Conservation (phyloP, 2,888 invertebrate genomes). For the Argyresthia goedartella region DNA sequence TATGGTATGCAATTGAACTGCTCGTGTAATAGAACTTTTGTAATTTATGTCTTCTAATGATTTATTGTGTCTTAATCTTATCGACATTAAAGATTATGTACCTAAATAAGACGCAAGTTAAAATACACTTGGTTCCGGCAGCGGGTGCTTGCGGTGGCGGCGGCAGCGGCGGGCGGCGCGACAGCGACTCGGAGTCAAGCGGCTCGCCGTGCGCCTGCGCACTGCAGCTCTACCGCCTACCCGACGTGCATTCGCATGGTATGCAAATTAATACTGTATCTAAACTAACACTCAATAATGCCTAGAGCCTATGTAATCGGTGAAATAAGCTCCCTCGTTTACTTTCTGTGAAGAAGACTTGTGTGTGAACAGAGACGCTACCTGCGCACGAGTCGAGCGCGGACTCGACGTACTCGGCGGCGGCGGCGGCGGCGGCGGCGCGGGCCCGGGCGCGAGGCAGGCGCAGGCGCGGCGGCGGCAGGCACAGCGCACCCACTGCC, state of each 20-base stretch:
- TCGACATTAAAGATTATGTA: no score
- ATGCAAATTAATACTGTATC: neutral
- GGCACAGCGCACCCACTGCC: conserved; percentile 21
- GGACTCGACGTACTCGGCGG: conserved; percentile 25
- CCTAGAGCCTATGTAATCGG: no score
- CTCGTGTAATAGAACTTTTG: no score
- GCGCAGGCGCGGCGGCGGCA: conserved; percentile 9
- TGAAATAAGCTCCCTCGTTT: no score
- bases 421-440: conserved; percentile 11
- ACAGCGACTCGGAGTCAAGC: conserved; percentile 53
- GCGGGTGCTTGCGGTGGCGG: conserved; percentile 1
- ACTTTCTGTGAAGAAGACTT: neutral
- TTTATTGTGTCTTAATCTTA: no score
- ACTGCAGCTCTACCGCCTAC: conserved; percentile 36
- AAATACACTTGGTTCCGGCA: neutral
- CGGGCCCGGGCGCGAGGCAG: conserved; percentile 9
- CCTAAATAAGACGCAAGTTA: no score
- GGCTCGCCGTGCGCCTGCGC: conserved; percentile 55
- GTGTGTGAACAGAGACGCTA: conserved; percentile 24
- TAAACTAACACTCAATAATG: no score
- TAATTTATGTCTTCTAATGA: no score
- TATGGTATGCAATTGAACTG: no score
- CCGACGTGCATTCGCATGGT: conserved; percentile 18
- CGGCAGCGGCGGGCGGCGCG: conserved; percentile 17
- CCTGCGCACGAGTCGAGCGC: conserved; percentile 36